Conservation (phyloP, 1,140 invertebrate species). For the Charaxes varanes region DNA sequence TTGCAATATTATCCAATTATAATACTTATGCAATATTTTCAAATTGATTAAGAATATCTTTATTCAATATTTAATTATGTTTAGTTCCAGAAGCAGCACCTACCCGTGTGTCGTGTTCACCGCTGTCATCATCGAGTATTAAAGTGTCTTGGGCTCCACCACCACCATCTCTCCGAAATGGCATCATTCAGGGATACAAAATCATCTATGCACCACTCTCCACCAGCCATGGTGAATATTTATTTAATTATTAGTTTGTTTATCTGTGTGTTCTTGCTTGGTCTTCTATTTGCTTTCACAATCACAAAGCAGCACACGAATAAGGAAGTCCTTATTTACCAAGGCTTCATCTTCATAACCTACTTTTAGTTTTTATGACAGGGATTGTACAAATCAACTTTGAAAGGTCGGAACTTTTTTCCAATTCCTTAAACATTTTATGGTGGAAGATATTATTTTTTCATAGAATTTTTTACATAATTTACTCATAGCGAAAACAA, state of each 20-base stretch:
- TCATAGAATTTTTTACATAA: too few species aligned
- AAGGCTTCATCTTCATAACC: too few species aligned
- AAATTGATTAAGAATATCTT: neutral
- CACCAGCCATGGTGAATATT: conserved; percentile 68
- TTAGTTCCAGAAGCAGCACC: conserved; percentile 81
- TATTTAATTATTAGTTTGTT: neutral
- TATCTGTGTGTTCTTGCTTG: neutral
- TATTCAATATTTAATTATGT: conserved; percentile 7
- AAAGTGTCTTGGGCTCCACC: conserved; percentile 86
- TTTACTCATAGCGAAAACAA: too few species aligned
- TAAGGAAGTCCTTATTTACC: too few species aligned
- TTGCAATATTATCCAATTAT: too few species aligned
- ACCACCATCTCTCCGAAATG: conserved; percentile 79
- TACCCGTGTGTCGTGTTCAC: conserved; percentile 78
- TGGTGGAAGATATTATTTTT: too few species aligned
- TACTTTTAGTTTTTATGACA: too few species aligned
- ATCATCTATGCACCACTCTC: conserved; percentile 82
- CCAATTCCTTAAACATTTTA: too few species aligned
- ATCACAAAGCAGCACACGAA: too few species aligned
- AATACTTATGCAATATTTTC: neutral
- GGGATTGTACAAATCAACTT: too few species aligned
- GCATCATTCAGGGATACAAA: conserved; percentile 87
- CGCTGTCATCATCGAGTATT: conserved; percentile 81
- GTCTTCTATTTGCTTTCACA: too few species aligned
- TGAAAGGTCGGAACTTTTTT: too few species aligned